Evolutionary conservation across 2,888 invertebrate species (phyloP).

Genomic region (Hydrotaea cyrtoneurina): DNA sequence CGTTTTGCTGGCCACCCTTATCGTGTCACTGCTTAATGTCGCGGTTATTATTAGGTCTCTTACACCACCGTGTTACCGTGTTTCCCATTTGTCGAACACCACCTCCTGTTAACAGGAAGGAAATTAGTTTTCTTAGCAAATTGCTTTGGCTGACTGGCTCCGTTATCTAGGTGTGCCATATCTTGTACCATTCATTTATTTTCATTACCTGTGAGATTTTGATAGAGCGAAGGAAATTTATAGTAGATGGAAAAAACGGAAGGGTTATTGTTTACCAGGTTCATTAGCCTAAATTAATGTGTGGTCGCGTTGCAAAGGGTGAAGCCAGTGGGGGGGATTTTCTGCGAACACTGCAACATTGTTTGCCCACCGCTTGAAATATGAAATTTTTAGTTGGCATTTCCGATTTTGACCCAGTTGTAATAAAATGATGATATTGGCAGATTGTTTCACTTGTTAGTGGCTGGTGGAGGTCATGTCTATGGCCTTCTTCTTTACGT

Average conservation of each 20-base stretch:
- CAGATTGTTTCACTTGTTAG: not conserved
- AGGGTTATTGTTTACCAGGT: constrained; percentile 29
- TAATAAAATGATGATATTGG: constrained; percentile 1
- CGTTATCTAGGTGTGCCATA: constrained; percentile 25
- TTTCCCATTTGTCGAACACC: constrained; percentile 3
- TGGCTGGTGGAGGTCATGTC: not conserved
- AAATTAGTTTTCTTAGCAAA: constrained; percentile 64
- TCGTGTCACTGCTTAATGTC: constrained; percentile 34
- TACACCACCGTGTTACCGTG: not conserved
- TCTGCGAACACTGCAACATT: not conserved
- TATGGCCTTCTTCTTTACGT: not conserved
- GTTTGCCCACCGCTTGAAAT: not conserved
- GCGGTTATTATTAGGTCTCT: constrained; percentile 55
- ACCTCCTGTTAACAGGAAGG: constrained; percentile 47
- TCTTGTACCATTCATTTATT: constrained; percentile 31
- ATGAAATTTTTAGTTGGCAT: not conserved
- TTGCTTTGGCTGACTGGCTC: constrained; percentile 47
- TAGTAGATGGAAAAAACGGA: not conserved
- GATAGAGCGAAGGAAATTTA: constrained; percentile 23
- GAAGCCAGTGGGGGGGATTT: too few relatives aligned
- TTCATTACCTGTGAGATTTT: constrained; percentile 34
- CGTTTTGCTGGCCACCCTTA: constrained; percentile 29
- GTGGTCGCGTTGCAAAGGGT: not conserved
- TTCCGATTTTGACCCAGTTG: constrained; percentile 21
- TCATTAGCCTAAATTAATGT: constrained; percentile 30